Base-by-base conservation (phyloP, 1,140 invertebrate species). In the Aphis gossypii region DNA sequence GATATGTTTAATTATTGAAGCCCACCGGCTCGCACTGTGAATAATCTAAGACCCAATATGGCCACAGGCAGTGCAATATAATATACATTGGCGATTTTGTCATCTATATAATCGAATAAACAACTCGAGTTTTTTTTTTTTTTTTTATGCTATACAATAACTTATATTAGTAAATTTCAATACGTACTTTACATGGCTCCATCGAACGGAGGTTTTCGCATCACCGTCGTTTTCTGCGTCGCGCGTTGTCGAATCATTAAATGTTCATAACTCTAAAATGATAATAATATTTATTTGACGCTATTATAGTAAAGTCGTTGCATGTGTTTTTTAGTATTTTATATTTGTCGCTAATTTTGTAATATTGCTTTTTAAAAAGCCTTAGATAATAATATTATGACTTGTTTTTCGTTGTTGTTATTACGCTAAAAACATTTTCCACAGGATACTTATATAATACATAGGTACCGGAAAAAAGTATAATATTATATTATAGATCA, bases 31-130 rank as follows among this genome's bases (percentile, higher is more conserved):
- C n/a, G 86, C 86, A 35, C 46, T 88, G 86, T 88, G 46, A 88
- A 88, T 88, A 88, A 88, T 35, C 86, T 51, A 88, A 88, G 48
- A 88, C 23, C 7, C 46, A 35, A 88, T 48, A 88, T 88, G 86
- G 86, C 30, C 86, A 88, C 86, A 88, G 86, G 86, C 86, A 51
- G 86, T 88, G 86, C 84, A 86, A 76, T 86, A 84, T 1, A 23
- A 44, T 44, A 48, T 88, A 51, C 14, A 21, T 35, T 88, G 46
- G 46, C 30, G 46, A 88, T 35, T 35, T 46, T 86, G 25, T 83
- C 38, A 76, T 76, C 60, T 2, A 4, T 18, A 14, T n/a, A 4
- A 76, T 76, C 60, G 14, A 60, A 60, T 60, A 25, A 30, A 68
- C 60, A 4, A n/a, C 30, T 14, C 60, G 30, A 11, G 0, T 68